These are phyloP conservation scores for Tortricodes alternella DNA, from an alignment of 2,888 invertebrate genomes.

Conservation along the genomic window DNA sequence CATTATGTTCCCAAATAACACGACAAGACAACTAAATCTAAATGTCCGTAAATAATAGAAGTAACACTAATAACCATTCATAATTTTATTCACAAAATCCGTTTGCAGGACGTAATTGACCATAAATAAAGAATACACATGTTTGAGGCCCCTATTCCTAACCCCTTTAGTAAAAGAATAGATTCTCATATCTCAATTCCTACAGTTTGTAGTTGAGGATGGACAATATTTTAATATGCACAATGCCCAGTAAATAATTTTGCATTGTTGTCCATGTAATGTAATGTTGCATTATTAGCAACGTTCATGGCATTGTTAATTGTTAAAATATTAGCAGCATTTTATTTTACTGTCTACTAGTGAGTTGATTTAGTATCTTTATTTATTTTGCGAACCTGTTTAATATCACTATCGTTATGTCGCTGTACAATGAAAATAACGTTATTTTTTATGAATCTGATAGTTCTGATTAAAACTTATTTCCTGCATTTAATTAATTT, in stretches of 20 bases:
- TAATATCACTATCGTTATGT: too few species aligned
- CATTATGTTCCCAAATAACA: conserved; percentile 1
- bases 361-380: not conserved
- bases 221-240: conserved; percentile 29
- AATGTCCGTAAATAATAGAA: conserved; percentile 54
- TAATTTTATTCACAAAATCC: conserved; percentile 54
- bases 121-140: conserved; percentile 79
- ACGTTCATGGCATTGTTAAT: conserved; percentile 12
- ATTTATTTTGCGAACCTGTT: too few species aligned
- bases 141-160: conserved; percentile 55
- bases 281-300: conserved; percentile 9
- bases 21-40: conserved; percentile 62
- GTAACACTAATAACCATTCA: conserved; percentile 57
- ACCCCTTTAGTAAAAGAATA: conserved; percentile 48
- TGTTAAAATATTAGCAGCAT: conserved; percentile 8
- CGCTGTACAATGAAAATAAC: too few species aligned
- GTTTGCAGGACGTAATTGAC: conserved; percentile 75
- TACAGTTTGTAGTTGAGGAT: conserved; percentile 38
- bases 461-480: too few species aligned
- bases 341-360: not conserved
- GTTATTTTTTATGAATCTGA: not conserved
- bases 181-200: conserved; percentile 35
- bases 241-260: conserved; percentile 23
- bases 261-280: conserved; percentile 7
- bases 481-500: conserved; percentile 9